Conservation (phyloP, 2,888 invertebrate species). For the Xylota sylvarum region DNA sequence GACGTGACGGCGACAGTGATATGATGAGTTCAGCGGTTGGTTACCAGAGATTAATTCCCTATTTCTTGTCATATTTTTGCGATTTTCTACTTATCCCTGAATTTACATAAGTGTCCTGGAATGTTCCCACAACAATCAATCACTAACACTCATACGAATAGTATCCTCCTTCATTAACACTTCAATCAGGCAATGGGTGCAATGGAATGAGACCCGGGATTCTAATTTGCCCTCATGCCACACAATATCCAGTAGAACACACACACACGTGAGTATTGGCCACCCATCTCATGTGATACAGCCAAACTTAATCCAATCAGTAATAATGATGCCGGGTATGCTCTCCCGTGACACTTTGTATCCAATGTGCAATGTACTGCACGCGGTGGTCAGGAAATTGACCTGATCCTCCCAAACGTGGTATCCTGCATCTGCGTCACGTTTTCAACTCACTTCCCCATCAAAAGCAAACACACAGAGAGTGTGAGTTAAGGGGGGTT, state of each 20-base stretch:
- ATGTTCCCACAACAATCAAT: constrained; percentile 37
- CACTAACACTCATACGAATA: constrained; percentile 7
- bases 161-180: constrained; percentile 14
- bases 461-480: constrained; percentile 29
- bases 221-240: constrained; percentile 20
- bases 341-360: constrained; percentile 47
- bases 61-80: background rate
- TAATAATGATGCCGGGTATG: constrained; percentile 50
- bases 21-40: constrained; percentile 5
- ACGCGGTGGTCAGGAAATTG: constrained; percentile 70
- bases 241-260: background rate
- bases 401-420: constrained; percentile 53
- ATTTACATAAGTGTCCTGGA: constrained; percentile 12
- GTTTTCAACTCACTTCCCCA: constrained; percentile 61
- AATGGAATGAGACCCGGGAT: constrained; percentile 10
- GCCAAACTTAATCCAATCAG: constrained; percentile 70
- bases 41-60: constrained; percentile 25
- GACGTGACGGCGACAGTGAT: constrained; percentile 18
- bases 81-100: constrained; percentile 1
- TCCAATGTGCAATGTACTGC: constrained; percentile 49
- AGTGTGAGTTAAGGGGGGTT: background rate
- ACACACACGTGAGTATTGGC: background rate
- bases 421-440: constrained; percentile 65
- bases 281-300: constrained; percentile 31
- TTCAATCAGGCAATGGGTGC: constrained; percentile 20